phyloP scores from a whole-genome alignment of 2,797 vertebrate species.

The Enteromius radiatus region DNA sequence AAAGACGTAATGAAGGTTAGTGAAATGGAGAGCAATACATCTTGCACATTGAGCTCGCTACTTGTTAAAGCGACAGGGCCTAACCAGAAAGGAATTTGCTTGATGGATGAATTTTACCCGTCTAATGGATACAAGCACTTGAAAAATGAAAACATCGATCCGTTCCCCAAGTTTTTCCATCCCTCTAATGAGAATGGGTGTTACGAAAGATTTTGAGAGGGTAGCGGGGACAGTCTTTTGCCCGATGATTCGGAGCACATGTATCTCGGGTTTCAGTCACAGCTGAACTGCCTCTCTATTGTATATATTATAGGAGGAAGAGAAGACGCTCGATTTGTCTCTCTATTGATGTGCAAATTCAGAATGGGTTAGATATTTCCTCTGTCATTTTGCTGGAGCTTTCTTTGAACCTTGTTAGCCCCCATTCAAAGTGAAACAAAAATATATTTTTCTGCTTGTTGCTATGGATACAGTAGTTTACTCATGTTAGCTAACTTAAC shows the following conservation, averaged over 20 bases:
- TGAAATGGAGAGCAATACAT: slow-evolving; percentile 62
- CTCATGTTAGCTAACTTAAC: background rate
- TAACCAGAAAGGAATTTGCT: slow-evolving; percentile 62
- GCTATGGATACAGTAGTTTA: slow-evolving; percentile 39
- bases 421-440: slow-evolving; percentile 35
- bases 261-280: slow-evolving; percentile 51
- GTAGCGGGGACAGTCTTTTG: slow-evolving; percentile 34
- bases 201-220: slow-evolving; percentile 52
- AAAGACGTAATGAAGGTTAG: slow-evolving; percentile 64
- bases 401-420: slow-evolving; percentile 40
- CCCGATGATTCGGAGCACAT: slow-evolving; percentile 39
- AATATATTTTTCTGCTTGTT: slow-evolving; percentile 39
- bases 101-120: slow-evolving; percentile 66
- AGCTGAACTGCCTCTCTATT: slow-evolving; percentile 50
- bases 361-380: slow-evolving; percentile 44
- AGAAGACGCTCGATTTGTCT: slow-evolving; percentile 49
- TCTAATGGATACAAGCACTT: slow-evolving; percentile 66
- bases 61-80: slow-evolving; percentile 65
- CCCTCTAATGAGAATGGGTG: slow-evolving; percentile 62
- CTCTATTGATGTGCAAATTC: slow-evolving; percentile 54
- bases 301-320: slow-evolving; percentile 52
- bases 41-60: slow-evolving; percentile 61
- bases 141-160: slow-evolving; percentile 68
- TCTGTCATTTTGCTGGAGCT: slow-evolving; percentile 43
- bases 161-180: slow-evolving; percentile 61